Conservation (phyloP, 2,888 invertebrate genomes). For the Pomacea canaliculata region DNA sequence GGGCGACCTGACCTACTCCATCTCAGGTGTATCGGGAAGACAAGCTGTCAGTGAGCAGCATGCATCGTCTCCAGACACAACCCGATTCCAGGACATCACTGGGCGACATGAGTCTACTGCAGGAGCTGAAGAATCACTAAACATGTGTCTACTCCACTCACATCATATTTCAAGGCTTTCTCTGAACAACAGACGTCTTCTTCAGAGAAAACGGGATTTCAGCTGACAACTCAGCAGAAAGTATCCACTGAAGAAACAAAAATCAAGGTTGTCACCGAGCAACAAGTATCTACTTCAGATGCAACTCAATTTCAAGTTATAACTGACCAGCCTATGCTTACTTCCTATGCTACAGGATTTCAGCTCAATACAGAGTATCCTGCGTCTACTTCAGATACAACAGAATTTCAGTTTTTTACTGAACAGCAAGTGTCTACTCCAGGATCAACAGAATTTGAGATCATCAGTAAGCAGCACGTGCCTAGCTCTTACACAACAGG, state of each 20-base stretch:
- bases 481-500: too few species aligned
- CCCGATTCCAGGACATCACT: background rate
- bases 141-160: too few species aligned
- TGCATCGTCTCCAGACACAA: too few species aligned
- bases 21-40: too few species aligned
- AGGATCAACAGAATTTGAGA: too few species aligned
- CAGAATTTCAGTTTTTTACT: background rate
- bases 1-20: too few species aligned
- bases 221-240: background rate
- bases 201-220: background rate
- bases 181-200: background rate
- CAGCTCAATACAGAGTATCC: background rate
- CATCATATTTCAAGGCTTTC: background rate
- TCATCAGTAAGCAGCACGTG: too few species aligned
- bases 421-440: background rate
- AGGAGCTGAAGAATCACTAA: background rate
- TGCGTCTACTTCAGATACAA: background rate
- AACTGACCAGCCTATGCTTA: background rate
- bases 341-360: background rate
- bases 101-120: background rate
- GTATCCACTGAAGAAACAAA: background rate
- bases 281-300: background rate
- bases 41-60: too few species aligned
- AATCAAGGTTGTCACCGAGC: background rate
- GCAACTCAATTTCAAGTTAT: background rate